Conservation (phyloP, 2,888 invertebrate species). For the Drosophila neotestacea region DNA sequence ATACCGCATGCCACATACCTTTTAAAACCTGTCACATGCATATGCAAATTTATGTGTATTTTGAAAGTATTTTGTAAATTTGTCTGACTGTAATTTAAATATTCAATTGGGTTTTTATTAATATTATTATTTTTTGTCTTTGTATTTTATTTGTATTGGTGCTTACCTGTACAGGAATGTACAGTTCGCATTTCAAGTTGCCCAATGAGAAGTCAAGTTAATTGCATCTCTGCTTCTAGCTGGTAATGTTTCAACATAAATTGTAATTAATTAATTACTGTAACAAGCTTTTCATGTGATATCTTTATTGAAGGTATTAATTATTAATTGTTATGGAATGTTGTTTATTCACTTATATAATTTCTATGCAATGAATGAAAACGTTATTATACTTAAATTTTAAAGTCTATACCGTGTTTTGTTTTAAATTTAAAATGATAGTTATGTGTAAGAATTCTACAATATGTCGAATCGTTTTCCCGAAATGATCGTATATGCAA, state of each 20-base stretch:
- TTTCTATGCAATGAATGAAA: too few species aligned
- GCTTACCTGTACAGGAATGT: neutral
- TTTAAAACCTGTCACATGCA: slow-evolving; percentile 12
- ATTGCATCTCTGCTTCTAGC: slow-evolving; percentile 11
- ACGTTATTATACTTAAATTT: too few species aligned
- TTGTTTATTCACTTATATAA: neutral
- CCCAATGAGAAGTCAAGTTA: slow-evolving; percentile 24
- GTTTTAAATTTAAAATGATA: too few species aligned
- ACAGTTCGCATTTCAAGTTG: slow-evolving; percentile 29
- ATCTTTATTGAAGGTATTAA: slow-evolving; percentile 5
- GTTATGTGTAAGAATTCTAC: too few species aligned
- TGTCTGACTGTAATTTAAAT: slow-evolving; percentile 53
- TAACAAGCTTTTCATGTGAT: slow-evolving; percentile 3
- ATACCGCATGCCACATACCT: slow-evolving; percentile 3
- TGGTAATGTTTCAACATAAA: slow-evolving; percentile 18
- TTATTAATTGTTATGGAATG: slow-evolving; percentile 8
- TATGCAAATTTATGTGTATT: slow-evolving; percentile 67
- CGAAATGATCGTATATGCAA: too few species aligned
- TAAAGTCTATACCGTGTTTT: too few species aligned
- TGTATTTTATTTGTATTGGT: neutral
- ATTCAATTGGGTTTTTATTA: slow-evolving; percentile 7
- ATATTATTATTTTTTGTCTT: slow-evolving; percentile 13
- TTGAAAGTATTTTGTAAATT: slow-evolving; percentile 63
- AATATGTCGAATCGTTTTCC: too few species aligned
- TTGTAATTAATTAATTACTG: slow-evolving; percentile 12